phyloP scores from a whole-genome alignment of 2,888 invertebrate species.

The Sinohyriopsis cumingii region DNA sequence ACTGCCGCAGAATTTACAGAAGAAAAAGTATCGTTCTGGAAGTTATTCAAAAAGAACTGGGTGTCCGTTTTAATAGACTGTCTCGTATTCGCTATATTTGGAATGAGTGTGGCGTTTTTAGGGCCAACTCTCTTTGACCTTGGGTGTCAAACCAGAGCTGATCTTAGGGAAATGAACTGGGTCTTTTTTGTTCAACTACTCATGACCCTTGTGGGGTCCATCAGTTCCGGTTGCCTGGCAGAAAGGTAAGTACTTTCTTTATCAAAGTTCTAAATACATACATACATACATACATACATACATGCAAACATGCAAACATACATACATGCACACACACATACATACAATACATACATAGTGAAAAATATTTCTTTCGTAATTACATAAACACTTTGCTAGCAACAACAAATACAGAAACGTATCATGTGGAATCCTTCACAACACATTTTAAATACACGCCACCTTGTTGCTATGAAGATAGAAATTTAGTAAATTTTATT shows the following conservation, averaged over 20 bases:
- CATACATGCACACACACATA: conserved; percentile 7
- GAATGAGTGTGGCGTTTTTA: conserved; percentile 74
- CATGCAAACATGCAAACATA: conserved; percentile 1
- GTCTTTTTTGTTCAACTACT: conserved; percentile 73
- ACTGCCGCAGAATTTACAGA: conserved; percentile 1
- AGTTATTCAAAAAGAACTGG: conserved; percentile 70
- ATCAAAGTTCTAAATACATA: conserved; percentile 4
- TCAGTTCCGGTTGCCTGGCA: conserved; percentile 70
- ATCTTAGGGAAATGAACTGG: conserved; percentile 72
- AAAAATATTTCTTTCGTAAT: background rate
- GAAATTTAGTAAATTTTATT: too few relatives aligned
- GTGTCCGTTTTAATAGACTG: conserved; percentile 72
- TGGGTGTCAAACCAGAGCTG: conserved; percentile 72
- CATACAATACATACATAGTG: too few relatives aligned
- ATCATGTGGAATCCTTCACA: too few relatives aligned
- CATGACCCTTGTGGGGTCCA: conserved; percentile 73
- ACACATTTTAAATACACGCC: too few relatives aligned
- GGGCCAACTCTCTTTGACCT: conserved; percentile 74
- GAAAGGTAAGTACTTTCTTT: conserved; percentile 65
- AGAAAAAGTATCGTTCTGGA: conserved; percentile 62
- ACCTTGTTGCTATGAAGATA: too few relatives aligned
- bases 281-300: conserved; percentile 14
- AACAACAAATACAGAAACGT: too few relatives aligned
- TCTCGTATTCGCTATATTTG: conserved; percentile 73
- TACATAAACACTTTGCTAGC: background rate